Evolutionary conservation across 2,113 vertebrate species (phyloP).

Genomic region (Alexandromys fortis): DNA sequence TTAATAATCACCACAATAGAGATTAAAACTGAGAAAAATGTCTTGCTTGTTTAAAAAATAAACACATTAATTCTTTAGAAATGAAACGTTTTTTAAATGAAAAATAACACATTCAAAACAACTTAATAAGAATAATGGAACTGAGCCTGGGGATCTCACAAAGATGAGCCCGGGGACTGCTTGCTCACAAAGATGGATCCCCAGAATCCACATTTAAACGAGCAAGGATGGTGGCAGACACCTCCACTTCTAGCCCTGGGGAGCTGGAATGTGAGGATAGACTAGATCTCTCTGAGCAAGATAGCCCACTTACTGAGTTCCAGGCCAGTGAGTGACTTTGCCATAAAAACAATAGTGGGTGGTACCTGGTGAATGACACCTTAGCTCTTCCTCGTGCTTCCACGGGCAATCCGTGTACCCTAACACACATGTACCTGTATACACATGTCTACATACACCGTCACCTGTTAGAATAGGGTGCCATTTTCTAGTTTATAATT

Average conservation of each 20-base stretch:
- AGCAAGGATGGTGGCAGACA: not conserved
- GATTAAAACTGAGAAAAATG: not conserved
- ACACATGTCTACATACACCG: not conserved
- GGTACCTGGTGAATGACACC: not conserved
- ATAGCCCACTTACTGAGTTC: not conserved
- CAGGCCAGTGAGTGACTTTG: not conserved
- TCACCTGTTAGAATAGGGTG: not conserved
- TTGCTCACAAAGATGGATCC: too few relatives aligned
- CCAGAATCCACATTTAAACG: too few relatives aligned
- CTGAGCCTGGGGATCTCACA: not conserved
- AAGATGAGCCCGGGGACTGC: not conserved
- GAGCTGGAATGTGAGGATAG: not conserved
- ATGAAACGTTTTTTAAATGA: not conserved
- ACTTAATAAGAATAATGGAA: not conserved
- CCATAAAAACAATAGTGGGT: not conserved
- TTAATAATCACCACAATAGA: not conserved
- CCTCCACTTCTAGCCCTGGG: not conserved
- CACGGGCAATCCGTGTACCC: not conserved
- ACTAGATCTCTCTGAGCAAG: not conserved
- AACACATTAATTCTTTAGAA: not conserved
- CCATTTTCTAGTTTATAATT: conserved; percentile 6
- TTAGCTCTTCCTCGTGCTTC: not conserved
- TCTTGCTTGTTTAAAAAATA: not conserved
- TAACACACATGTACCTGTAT: not conserved
- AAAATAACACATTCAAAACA: not conserved